Evolutionary conservation across 2,888 invertebrate genomes (phyloP).

Genomic region (Acanthococcus lagerstroemiae): DNA sequence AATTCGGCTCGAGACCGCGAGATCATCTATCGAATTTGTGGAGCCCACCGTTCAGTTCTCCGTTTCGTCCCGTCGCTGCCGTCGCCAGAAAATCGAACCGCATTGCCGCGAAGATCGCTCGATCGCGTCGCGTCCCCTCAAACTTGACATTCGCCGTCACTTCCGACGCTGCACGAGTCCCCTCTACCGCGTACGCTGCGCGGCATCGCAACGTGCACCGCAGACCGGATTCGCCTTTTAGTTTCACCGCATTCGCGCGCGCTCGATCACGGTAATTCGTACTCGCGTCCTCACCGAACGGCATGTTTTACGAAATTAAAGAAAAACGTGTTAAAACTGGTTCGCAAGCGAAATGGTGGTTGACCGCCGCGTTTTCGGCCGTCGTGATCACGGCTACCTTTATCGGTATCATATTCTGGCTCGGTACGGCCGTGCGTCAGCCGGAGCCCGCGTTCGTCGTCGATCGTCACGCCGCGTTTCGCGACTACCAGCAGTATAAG

Average conservation of each 20-base stretch:
- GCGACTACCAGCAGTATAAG: constrained; percentile 16
- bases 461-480: constrained; percentile 17
- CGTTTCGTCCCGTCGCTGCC: no score
- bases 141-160: no score
- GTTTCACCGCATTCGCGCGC: constrained; percentile 5
- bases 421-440: constrained; percentile 35
- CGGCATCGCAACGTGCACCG: no score
- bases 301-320: constrained; percentile 35
- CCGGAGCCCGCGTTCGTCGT: constrained; percentile 9
- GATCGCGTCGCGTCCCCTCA: no score
- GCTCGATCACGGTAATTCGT: not conserved
- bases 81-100: no score
- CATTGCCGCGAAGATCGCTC: no score
- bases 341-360: constrained; percentile 37
- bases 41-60: no score
- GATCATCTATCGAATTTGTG: no score
- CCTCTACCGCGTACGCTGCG: no score
- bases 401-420: constrained; percentile 38
- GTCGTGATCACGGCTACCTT: constrained; percentile 37
- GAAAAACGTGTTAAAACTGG: constrained; percentile 33
- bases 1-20: no score
- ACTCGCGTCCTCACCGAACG: not conserved
- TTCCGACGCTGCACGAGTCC: no score
- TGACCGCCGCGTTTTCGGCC: constrained; percentile 37
- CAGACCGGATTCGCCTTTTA: no score